Conservation (phyloP, 2,888 invertebrate species). For the Sinodicranocentrus sp. region DNA sequence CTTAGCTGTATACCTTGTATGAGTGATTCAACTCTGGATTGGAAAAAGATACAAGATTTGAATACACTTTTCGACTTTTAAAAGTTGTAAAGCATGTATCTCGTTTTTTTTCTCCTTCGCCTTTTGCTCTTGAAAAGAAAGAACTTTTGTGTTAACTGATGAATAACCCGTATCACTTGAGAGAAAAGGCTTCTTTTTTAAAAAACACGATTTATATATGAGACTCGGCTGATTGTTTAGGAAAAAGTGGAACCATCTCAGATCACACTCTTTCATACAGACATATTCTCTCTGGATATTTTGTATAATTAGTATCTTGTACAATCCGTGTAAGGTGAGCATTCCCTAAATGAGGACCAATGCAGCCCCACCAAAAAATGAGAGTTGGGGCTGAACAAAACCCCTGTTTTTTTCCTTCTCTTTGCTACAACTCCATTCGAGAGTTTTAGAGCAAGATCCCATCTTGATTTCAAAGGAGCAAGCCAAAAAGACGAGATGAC, state of each 20-base stretch:
- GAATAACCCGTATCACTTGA: conserved; percentile 15
- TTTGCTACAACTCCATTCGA: neutral
- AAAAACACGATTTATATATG: conserved; percentile 4
- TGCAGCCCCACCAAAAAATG: conserved; percentile 36
- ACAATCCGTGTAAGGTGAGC: conserved; percentile 19
- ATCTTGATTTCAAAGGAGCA: conserved; percentile 39
- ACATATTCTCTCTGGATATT: conserved; percentile 1
- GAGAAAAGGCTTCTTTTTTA: conserved; percentile 25
- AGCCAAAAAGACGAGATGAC: conserved; percentile 31
- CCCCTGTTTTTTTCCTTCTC: neutral
- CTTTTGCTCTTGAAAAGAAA: conserved; percentile 26
- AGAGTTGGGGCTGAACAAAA: neutral
- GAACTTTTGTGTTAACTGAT: conserved; percentile 27
- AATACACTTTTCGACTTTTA: neutral
- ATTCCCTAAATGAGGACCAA: conserved; percentile 6
- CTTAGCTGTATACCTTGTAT: neutral
- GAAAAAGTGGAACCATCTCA: conserved; percentile 33
- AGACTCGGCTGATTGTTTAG: conserved; percentile 26
- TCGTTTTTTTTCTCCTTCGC: conserved; percentile 19
- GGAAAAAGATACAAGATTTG: neutral
- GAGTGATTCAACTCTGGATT: neutral
- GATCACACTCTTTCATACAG: conserved; percentile 11
- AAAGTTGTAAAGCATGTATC: neutral
- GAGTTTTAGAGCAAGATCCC: conserved; percentile 22
- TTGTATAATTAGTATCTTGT: conserved; percentile 54